These are phyloP conservation scores for Telenomus remus DNA, from an alignment of 1,140 invertebrate genomes.

Conservation along the genomic window DNA sequence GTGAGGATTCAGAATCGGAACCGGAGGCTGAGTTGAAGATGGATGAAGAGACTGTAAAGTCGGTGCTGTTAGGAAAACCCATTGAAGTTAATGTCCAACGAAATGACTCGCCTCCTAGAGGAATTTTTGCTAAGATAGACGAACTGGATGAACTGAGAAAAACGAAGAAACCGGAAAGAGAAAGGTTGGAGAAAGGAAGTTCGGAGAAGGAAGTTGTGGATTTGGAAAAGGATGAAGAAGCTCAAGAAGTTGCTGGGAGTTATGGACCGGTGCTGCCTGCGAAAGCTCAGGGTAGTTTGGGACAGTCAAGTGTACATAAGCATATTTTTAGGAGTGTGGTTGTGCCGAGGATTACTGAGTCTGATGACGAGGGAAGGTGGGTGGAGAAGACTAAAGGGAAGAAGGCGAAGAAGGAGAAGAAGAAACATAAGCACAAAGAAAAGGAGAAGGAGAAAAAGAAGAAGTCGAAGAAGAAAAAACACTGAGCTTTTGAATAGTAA, in stretches of 20 bases:
- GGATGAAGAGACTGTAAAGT: conserved; percentile 65
- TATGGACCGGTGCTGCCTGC: conserved; percentile 79
- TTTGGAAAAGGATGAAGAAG: background rate
- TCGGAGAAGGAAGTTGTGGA: background rate
- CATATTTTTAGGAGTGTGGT: conserved; percentile 63
- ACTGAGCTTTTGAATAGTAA: background rate
- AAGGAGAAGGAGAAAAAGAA: conserved; percentile 37
- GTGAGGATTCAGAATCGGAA: conserved; percentile 76
- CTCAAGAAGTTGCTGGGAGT: conserved; percentile 49
- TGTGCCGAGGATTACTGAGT: conserved; percentile 37
- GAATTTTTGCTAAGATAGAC: conserved; percentile 85
- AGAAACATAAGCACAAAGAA: conserved; percentile 72
- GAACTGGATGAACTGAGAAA: conserved; percentile 77
- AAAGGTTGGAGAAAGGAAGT: conserved; percentile 2
- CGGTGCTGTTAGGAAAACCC: conserved; percentile 65
- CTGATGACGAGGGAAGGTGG: conserved; percentile 64
- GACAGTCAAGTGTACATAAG: conserved; percentile 40
- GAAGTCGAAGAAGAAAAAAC: conserved; percentile 32
- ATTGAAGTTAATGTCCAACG: conserved; percentile 74
- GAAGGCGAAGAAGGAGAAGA: conserved; percentile 72
- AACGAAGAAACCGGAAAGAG: conserved; percentile 4
- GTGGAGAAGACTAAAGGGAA: conserved; percentile 67
- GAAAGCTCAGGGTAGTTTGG: conserved; percentile 16
- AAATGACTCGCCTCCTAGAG: conserved; percentile 81
- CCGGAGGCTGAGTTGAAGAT: conserved; percentile 70